Evolutionary conservation across 2,797 vertebrate genomes (phyloP).

Genomic region (Pseudomugil tenellus): DNA sequence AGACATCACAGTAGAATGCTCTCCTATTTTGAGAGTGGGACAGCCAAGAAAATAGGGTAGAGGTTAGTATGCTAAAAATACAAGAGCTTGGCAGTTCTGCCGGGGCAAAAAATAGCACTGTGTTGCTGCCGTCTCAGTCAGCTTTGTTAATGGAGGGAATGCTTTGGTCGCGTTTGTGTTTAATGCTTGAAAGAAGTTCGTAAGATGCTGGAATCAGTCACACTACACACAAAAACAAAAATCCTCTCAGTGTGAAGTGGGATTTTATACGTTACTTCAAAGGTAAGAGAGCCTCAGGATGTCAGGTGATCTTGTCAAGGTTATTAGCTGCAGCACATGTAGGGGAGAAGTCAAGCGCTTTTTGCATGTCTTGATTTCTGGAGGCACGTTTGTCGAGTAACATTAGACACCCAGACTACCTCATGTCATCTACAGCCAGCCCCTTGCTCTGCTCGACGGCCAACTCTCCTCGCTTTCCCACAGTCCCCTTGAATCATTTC

Average conservation of each 20-base stretch:
- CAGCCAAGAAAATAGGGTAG: constrained; percentile 70
- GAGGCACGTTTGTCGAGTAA: constrained; percentile 45
- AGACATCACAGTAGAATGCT: constrained; percentile 54
- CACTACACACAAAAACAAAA: constrained; percentile 34
- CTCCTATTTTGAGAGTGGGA: constrained; percentile 65
- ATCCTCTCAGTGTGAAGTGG: constrained; percentile 22
- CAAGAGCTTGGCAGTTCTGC: constrained; percentile 60
- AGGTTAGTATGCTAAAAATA: constrained; percentile 80
- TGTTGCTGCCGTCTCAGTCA: constrained; percentile 69
- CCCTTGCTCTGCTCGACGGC: constrained; percentile 36
- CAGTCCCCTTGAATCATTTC: constrained; percentile 71
- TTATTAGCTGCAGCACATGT: constrained; percentile 28
- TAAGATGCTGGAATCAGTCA: constrained; percentile 37
- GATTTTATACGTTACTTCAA: constrained; percentile 33
- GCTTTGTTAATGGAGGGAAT: constrained; percentile 48
- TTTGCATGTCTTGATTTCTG: constrained; percentile 60
- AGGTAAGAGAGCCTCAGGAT: constrained; percentile 33
- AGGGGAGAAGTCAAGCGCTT: constrained; percentile 27
- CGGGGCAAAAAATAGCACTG: constrained; percentile 64
- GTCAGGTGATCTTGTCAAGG: constrained; percentile 53
- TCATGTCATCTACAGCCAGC: constrained; percentile 19
- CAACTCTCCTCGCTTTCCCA: constrained; percentile 56
- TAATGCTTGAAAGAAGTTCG: constrained; percentile 20
- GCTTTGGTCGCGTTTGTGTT: constrained; percentile 37
- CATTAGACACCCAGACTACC: constrained; percentile 51